A percentile compares a stretch with the other conserved stretches of the same genome.
Conservation (phyloP, 1,140 invertebrate species). For the Aphis gossypii region DNA sequence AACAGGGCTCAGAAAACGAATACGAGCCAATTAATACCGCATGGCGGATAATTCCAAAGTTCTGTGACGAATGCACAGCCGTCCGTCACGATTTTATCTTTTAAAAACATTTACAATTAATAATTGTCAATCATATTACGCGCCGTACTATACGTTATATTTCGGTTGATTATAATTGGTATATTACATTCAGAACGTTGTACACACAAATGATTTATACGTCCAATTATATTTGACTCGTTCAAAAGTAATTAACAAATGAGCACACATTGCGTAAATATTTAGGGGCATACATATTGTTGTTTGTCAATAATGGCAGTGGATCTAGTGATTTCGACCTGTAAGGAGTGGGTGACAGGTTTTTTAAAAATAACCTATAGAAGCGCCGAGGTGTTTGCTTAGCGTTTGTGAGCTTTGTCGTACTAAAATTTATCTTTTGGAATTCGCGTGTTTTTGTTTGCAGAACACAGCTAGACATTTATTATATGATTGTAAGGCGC, state of each 20-base stretch:
- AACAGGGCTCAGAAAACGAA: background rate
- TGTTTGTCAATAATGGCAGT: background rate
- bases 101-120: constrained; percentile 2
- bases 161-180: background rate
- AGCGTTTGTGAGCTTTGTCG: background rate
- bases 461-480: background rate
- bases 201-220: background rate
- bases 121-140: background rate
- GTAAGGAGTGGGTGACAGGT: background rate
- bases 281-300: background rate
- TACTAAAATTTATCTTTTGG: background rate
- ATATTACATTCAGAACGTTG: background rate
- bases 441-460: background rate
- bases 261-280: background rate
- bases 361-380: background rate
- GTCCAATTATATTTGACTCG: background rate
- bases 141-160: background rate
- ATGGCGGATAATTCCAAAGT: background rate
- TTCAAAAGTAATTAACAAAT: constrained; percentile 2
- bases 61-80: background rate
- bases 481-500: background rate
- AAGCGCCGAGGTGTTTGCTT: background rate
- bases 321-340: background rate
- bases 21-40: background rate
- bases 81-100: background rate